Evolutionary conservation across 92 coral and sea anemone species (phyloP).

Genomic region (Pocillopora grandis): DNA sequence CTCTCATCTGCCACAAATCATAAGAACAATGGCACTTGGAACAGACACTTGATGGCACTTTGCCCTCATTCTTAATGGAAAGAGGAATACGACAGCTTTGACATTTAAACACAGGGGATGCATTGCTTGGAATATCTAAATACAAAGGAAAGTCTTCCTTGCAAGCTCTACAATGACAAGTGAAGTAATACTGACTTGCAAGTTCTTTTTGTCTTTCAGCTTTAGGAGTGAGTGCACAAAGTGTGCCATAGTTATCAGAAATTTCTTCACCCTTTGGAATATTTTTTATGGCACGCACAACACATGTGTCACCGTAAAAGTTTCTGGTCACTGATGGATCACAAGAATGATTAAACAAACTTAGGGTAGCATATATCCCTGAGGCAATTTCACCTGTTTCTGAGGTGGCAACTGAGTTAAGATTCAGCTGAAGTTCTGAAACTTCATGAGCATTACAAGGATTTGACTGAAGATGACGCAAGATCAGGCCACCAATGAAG

Average conservation of each 20-base stretch:
- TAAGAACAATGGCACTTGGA: slow-evolving; percentile 47
- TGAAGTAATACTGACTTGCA: slow-evolving; percentile 80
- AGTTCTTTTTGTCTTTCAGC: slow-evolving; percentile 66
- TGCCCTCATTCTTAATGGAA: background rate
- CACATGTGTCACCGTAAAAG: slow-evolving; percentile 91
- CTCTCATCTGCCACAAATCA: slow-evolving; percentile 55
- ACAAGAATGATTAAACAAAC: slow-evolving; percentile 94
- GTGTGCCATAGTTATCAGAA: slow-evolving; percentile 92
- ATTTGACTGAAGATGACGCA: slow-evolving; percentile 86
- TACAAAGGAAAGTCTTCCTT: slow-evolving; percentile 77
- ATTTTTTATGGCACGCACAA: slow-evolving; percentile 79
- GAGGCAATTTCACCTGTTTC: slow-evolving; percentile 92
- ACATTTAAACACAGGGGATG: slow-evolving; percentile 63
- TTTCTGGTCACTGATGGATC: slow-evolving; percentile 94
- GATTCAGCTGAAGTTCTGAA: slow-evolving; percentile 81
- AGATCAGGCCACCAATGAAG: slow-evolving; percentile 75
- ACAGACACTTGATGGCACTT: slow-evolving; percentile 12
- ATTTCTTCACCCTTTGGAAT: slow-evolving; percentile 84
- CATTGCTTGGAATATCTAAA: slow-evolving; percentile 51
- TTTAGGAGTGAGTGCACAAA: slow-evolving; percentile 79
- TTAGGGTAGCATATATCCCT: slow-evolving; percentile 88
- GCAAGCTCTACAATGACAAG: slow-evolving; percentile 80
- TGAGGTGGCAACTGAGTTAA: slow-evolving; percentile 81
- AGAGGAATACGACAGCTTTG: slow-evolving; percentile 51
- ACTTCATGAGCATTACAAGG: slow-evolving; percentile 99